These are phyloP conservation scores for Aethina tumida DNA, from an alignment of 1,140 invertebrate genomes.

Conservation along the genomic window DNA sequence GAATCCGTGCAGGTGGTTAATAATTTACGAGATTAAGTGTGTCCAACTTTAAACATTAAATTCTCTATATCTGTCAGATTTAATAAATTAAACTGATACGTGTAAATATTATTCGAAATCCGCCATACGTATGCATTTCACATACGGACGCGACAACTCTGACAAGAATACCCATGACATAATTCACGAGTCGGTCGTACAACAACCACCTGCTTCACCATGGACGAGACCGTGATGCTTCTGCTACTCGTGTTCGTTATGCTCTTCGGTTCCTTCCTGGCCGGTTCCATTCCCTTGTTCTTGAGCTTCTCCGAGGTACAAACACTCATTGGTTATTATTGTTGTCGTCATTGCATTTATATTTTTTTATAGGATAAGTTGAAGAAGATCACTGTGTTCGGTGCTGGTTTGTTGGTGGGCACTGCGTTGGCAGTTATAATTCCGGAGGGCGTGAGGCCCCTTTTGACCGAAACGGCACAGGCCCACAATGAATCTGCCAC, in stretches of 20 bases:
- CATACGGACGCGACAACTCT: too few species aligned
- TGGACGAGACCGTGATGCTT: slow-evolving; percentile 77
- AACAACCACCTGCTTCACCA: too few species aligned
- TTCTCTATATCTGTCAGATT: too few species aligned
- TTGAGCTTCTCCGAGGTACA: slow-evolving; percentile 88
- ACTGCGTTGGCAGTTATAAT: slow-evolving; percentile 97
- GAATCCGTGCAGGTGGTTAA: too few species aligned
- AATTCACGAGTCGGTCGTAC: too few species aligned
- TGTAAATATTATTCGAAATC: too few species aligned
- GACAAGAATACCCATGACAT: too few species aligned
- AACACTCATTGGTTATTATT: neutral
- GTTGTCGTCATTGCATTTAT: neutral
- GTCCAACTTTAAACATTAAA: too few species aligned
- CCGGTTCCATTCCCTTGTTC: slow-evolving; percentile 87
- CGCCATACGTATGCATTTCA: too few species aligned
- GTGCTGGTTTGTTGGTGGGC: slow-evolving; percentile 94
- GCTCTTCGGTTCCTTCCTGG: slow-evolving; percentile 88
- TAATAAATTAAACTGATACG: too few species aligned
- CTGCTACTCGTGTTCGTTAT: slow-evolving; percentile 79
- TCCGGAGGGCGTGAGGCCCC: slow-evolving; percentile 89
- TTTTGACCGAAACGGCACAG: slow-evolving; percentile 35
- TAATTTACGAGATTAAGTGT: too few species aligned
- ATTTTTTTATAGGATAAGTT: slow-evolving; percentile 76
- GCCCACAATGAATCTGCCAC: slow-evolving; percentile 17
- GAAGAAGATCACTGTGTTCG: slow-evolving; percentile 87